phyloP scores from a whole-genome alignment of 2,888 invertebrate species.

The Drosophila lacicola region DNA sequence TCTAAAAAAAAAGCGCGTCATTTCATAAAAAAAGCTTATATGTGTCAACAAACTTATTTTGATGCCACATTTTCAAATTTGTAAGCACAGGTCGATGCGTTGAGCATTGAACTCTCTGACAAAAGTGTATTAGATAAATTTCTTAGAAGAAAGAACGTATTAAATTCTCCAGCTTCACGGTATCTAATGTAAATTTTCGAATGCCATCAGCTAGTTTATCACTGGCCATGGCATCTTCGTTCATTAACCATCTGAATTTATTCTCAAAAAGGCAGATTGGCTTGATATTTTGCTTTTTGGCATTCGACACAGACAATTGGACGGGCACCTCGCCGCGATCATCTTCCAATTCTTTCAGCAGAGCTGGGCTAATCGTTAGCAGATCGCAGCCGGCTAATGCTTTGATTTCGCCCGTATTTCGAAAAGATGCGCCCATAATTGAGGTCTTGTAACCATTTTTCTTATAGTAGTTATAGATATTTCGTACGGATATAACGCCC shows the following conservation, averaged over 20 bases:
- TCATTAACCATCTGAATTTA: conserved; percentile 97
- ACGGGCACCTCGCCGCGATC: conserved; percentile 88
- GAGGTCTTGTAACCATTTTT: conserved; percentile 98
- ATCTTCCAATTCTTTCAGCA: conserved; percentile 93
- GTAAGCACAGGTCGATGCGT: too few relatives aligned
- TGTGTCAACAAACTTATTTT: too few relatives aligned
- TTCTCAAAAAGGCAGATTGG: conserved; percentile 93
- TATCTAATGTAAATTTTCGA: conserved; percentile 97
- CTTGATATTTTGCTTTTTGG: conserved; percentile 89
- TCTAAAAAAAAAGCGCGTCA: too few relatives aligned
- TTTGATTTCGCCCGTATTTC: conserved; percentile 96
- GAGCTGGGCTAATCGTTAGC: conserved; percentile 96
- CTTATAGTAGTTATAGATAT: conserved; percentile 99
- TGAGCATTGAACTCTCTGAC: too few relatives aligned
- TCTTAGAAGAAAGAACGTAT: conserved; percentile 77
- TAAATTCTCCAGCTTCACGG: conserved; percentile 91
- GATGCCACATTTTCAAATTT: too few relatives aligned
- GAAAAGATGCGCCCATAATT: conserved; percentile 99
- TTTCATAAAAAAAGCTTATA: too few relatives aligned
- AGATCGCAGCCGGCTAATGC: conserved; percentile 98
- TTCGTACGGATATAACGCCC: conserved; percentile 96
- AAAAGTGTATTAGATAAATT: neutral
- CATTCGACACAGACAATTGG: conserved; percentile 87
- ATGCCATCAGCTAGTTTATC: conserved; percentile 99
- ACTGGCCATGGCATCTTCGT: conserved; percentile 99